Evolutionary conservation across 1,140 invertebrate species (phyloP), one percentile per base, ranked within the genome.

Genomic region (Luehdorfia chinensis): DNA sequence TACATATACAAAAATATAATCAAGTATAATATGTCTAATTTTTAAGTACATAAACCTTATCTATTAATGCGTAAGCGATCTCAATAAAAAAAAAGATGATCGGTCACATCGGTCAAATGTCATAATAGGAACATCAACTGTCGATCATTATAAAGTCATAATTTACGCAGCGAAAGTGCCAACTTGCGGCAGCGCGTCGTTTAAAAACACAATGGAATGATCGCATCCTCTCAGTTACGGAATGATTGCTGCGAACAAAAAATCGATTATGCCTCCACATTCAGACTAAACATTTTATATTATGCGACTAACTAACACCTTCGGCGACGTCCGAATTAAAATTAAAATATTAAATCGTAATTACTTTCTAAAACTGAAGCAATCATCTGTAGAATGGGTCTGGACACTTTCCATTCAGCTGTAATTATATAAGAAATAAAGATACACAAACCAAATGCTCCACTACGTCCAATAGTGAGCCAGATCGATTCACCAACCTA

Each of bases 161-260:
- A 63, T 59, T 63, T 47, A 56, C 54, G 30, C 36, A 66, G 66
- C 59, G 68, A 77, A 73, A 77, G 71, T 73, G 12, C 11, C 9
- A 15, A 47, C 55, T 55, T 13, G 6, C 27, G 36, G 16, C 15
- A 25, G 36, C n/a, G 32, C 25, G 23, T 34, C 21, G 11, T 16
- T 8, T 39, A 36, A 36, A 7, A 44, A 4, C n/a, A 33, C 16
- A 36, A 36, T 12, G 11, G 21, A 37, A 37, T 37, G 19, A 36
- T 36, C 18, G 18, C 34, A 37, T 30, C n/a, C 4, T 30, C 2
- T 30, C n/a, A 3, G n/a, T 30, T 30, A 30, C 27, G 9, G n/a
- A 30, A 30, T 37, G 5, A 37, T 21, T 37, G 11, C 11, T 1
- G n/a, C 9, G 5, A 23, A 37, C 4, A 37, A 21, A 21, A 36